Base-by-base conservation (phyloP, 2,888 invertebrate species). In the Perdita meconis region DNA sequence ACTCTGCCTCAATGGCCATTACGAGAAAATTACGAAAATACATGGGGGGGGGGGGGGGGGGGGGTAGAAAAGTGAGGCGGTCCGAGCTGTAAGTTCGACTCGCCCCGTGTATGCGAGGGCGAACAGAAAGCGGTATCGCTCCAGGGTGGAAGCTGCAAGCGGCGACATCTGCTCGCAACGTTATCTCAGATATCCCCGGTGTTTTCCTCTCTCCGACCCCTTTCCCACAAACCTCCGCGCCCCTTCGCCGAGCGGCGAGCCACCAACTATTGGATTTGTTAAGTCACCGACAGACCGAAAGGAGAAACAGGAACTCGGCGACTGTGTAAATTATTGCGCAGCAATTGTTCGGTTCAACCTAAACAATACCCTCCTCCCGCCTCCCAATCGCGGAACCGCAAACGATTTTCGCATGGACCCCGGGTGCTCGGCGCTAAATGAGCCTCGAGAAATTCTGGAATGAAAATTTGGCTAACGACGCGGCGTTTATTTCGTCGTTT, bases 111-210 rank as follows among this genome's bases (percentile, higher is more conserved):
- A 36, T n/a, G 22, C 8, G 16, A 30, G 16, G 22, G 60, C 51
- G 42, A 65, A 56, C 72, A 65, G 71, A 63, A 86, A 86, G 86
- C 86, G 83, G 88, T 87, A 84, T 89, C 86, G 24, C 24, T 78
- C 75, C 36, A n/a, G 70, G 81, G 65, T 67, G 64, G 72, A 78
- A 72, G 73, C 82, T 77, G 81, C 82, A 84, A 81, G 80, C 81
- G 81, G 86, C 88, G 90, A 89, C 90, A 91, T 91, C 90, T 90
- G 91, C 84, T 89, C 83, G 85, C 75, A 89, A 89, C 88, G 88
- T 91, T 90, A 91, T 91, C 90, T 86, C 69, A 65, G 72, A 66
- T 72, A 64, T 71, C 65, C 65, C 65, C 13, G 34, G 55, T 65
- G 57, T 71, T 61, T 61, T 59, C 67, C 44, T 13, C 19, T 10